Evolutionary conservation across 1,140 invertebrate genomes (phyloP).

Genomic region (Drosophila paulistorum): DNA sequence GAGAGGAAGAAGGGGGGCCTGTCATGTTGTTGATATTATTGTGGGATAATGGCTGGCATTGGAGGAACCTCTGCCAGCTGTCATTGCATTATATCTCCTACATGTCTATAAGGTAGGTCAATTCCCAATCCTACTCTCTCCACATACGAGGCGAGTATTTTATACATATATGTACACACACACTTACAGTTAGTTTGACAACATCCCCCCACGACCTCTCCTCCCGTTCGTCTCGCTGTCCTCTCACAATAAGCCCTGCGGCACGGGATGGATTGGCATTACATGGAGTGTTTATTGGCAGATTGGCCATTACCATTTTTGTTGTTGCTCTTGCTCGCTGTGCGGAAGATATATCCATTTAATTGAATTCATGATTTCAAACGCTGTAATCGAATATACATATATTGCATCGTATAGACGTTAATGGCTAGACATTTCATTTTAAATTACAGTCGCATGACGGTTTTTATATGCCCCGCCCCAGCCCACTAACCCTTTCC

Average conservation of each 20-base stretch:
- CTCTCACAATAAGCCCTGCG: not conserved
- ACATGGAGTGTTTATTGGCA: constrained; percentile 6
- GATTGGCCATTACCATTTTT: constrained; percentile 10
- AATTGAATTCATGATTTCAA: constrained; percentile 9
- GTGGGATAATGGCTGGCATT: constrained; percentile 65
- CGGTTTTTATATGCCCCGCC: not conserved
- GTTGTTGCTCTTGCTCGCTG: not conserved
- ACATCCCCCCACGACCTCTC: not conserved
- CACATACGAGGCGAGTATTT: not conserved
- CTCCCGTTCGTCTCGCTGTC: not conserved
- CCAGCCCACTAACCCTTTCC: not conserved
- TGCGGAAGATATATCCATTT: not conserved
- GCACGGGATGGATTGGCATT: not conserved
- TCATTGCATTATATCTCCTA: constrained; percentile 41
- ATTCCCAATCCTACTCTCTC: not conserved
- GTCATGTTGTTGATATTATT: constrained; percentile 29
- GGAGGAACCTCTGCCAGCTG: constrained; percentile 60
- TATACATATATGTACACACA: not conserved
- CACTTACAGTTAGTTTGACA: constrained; percentile 35
- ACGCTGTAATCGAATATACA: not conserved
- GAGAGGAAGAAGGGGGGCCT: not conserved
- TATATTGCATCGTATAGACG: not conserved
- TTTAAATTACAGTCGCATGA: not conserved
- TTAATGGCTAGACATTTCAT: constrained; percentile 6
- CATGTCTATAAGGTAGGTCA: constrained; percentile 38